These are phyloP conservation scores for Champsocephalus gunnari DNA, from an alignment of 2,797 vertebrate species.

Conservation along the genomic window DNA sequence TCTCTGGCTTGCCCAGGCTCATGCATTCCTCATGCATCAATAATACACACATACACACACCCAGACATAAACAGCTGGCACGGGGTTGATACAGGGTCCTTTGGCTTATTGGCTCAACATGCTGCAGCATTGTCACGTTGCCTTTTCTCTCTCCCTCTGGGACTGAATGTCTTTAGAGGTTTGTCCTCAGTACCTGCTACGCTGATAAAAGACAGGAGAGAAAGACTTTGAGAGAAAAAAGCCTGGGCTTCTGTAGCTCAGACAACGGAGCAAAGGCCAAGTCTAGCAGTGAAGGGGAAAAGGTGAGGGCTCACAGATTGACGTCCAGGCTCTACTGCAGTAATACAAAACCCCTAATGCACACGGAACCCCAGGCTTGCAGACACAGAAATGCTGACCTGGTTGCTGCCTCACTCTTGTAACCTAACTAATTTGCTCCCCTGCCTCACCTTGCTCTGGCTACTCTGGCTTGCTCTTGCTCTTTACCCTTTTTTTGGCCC, in stretches of 20 bases:
- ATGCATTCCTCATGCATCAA: slow-evolving; percentile 9
- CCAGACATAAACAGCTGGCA: slow-evolving; percentile 21
- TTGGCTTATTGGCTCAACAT: slow-evolving; percentile 44
- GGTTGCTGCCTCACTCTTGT: slow-evolving; percentile 51
- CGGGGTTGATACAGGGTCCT: slow-evolving; percentile 20
- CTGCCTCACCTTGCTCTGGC: slow-evolving; percentile 39
- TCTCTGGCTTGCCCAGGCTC: slow-evolving; percentile 7
- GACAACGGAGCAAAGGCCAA: slow-evolving; percentile 45
- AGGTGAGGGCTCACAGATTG: slow-evolving; percentile 56
- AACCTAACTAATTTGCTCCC: slow-evolving; percentile 32
- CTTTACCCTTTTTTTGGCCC: slow-evolving; percentile 17
- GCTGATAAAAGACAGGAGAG: slow-evolving; percentile 48
- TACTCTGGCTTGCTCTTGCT: slow-evolving; percentile 6
- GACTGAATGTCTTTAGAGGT: slow-evolving; percentile 40
- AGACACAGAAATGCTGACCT: slow-evolving; percentile 73
- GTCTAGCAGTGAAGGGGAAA: slow-evolving; percentile 47
- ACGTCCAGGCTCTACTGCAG: slow-evolving; percentile 57
- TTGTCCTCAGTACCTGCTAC: slow-evolving; percentile 25
- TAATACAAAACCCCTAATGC: slow-evolving; percentile 54
- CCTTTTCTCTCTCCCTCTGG: slow-evolving; percentile 43
- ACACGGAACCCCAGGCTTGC: slow-evolving; percentile 42
- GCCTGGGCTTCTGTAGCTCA: slow-evolving; percentile 25
- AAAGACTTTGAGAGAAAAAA: slow-evolving; percentile 33
- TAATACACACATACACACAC: slow-evolving; percentile 26
- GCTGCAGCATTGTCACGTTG: slow-evolving; percentile 50